A percentile compares a stretch with the other conserved stretches of the same genome.
phyloP scores from a whole-genome alignment of 2,888 invertebrate species.

The Cordilura impudica region DNA sequence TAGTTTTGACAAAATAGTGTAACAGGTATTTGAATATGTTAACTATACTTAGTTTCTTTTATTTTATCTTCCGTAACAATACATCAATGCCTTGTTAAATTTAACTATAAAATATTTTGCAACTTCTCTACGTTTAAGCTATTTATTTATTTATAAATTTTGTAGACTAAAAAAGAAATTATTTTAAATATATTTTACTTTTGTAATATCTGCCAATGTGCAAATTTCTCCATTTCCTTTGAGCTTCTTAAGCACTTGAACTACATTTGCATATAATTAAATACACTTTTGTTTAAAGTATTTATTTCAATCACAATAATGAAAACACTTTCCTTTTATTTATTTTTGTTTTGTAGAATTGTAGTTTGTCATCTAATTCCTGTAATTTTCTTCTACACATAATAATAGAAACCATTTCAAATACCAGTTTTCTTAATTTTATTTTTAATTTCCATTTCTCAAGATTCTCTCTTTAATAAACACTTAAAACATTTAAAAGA shows the following conservation, averaged over 20 bases:
- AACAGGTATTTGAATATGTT: too few relatives aligned
- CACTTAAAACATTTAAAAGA: constrained; percentile 29
- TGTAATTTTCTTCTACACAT: constrained; percentile 5
- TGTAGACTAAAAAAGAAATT: neutral
- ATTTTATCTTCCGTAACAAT: too few relatives aligned
- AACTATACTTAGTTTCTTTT: too few relatives aligned
- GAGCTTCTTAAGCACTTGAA: neutral
- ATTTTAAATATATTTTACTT: neutral
- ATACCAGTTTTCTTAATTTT: constrained; percentile 43
- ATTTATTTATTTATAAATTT: neutral
- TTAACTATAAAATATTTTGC: neutral
- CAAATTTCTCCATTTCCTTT: neutral
- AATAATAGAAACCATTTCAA: neutral
- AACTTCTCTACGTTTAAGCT: neutral
- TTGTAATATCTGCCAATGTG: neutral
- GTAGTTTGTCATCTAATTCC: constrained; percentile 4
- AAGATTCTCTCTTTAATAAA: constrained; percentile 51
- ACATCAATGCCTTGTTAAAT: too few relatives aligned
- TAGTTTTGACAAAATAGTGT: too few relatives aligned
- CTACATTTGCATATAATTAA: neutral
- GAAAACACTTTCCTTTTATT: neutral
- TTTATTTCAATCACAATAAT: neutral
- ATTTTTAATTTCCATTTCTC: constrained; percentile 56
- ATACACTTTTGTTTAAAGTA: neutral
- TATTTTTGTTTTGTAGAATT: neutral